These are phyloP conservation scores for Drosophila cardini DNA, from an alignment of 1,140 invertebrate genomes.

Conservation along the genomic window DNA sequence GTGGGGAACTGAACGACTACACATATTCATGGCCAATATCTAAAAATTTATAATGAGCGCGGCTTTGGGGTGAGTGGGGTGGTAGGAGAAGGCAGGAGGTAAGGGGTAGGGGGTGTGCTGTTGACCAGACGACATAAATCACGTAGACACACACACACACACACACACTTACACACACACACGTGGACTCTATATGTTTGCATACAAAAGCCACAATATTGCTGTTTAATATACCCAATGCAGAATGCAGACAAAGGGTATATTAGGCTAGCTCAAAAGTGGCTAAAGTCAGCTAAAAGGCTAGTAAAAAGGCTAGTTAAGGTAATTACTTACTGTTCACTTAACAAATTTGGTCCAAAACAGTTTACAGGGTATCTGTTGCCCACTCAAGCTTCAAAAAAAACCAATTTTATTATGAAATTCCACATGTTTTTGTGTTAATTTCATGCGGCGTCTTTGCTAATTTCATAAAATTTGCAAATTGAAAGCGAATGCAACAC, in stretches of 20 bases:
- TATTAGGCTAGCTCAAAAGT: neutral
- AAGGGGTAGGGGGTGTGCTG: neutral
- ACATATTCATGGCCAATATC: conserved; percentile 24
- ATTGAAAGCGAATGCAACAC: conserved; percentile 7
- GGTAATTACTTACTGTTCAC: too few species aligned
- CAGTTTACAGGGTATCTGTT: neutral
- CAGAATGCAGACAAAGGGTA: neutral
- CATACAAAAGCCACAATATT: conserved; percentile 23
- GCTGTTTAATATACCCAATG: conserved; percentile 21
- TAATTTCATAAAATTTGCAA: conserved; percentile 42
- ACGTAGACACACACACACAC: conserved; percentile 24
- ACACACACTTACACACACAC: neutral
- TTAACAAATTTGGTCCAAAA: too few species aligned
- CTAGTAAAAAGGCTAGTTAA: too few species aligned
- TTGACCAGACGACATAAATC: conserved; percentile 53
- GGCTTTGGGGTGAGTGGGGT: neutral
- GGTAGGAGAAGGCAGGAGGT: neutral
- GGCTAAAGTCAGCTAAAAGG: too few species aligned
- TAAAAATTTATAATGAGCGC: conserved; percentile 50
- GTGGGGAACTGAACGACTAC: neutral
- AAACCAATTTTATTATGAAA: neutral
- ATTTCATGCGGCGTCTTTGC: conserved; percentile 19
- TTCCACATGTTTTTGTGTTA: conserved; percentile 39
- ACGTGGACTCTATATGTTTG: neutral
- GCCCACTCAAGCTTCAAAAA: too few species aligned